Base-by-base conservation (phyloP, 2,113 vertebrate genomes). In the Nothobranchius kuhntae region DNA sequence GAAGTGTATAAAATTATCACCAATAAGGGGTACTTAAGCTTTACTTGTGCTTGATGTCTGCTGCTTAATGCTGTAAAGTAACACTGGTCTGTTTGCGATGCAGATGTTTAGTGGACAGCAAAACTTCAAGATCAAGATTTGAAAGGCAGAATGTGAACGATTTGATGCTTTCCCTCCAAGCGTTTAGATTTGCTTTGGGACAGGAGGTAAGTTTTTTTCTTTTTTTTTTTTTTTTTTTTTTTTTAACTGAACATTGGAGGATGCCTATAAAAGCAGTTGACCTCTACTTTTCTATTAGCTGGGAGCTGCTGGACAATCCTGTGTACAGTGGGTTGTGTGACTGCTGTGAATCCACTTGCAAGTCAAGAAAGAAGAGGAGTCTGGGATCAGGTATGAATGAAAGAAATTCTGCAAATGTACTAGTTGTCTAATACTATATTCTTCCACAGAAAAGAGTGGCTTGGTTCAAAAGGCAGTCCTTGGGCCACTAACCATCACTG, bases 71-170 rank as follows among this genome's bases (percentile, higher is more conserved):
- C 0, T 14, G 0, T 7, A 10, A 7, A 42, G 1, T 64, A 9
- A 77, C 12, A 0, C 0, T 0, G 6, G 4, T 30, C 0, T 47
- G 72, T 15, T 13, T 9, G 30, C 21, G 8, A 2, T 12, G 4
- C 68, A 95, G 94, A 14, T 95, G 94, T 73, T 83, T 94, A 17
- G 51, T 87, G 35, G 93, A 93, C 61, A 89, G 93, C 17, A 91
- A 86, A 67, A 38, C 38, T 0, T 83, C 90, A 0, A 77, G 67
- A 7, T 92, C 94, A 0, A 86, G 53, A 13, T 95, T 93, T 61
- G 70, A 91, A 7, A 86, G 92, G 46, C 9, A 7, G 1, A 51
- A 38, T 0, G 55, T 90, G 0, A 85, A 89, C 1, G 85, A 87
- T 36, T 59, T 94, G 3, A 66, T 2, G 0, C 68, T 94, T 0